phyloP scores from a whole-genome alignment of 2,888 invertebrate species.

The Megalurothrips usitatus region DNA sequence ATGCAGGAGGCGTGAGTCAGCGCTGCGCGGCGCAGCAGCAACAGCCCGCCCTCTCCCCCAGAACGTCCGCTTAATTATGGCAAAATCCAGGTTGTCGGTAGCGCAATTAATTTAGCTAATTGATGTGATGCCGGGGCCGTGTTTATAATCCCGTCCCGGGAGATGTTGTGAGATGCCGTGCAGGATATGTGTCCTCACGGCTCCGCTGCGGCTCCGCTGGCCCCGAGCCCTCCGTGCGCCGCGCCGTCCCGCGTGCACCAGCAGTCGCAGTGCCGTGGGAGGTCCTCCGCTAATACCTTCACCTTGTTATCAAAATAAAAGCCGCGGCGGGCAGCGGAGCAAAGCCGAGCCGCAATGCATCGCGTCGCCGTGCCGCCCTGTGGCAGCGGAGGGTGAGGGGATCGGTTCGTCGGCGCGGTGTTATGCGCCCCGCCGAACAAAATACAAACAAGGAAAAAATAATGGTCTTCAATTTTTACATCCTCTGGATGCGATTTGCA shows the following conservation, averaged over 20 bases:
- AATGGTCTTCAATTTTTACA: no score
- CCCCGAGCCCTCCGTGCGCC: neutral
- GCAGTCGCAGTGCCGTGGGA: neutral
- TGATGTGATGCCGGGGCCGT: slow-evolving; percentile 17
- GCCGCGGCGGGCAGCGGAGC: no score
- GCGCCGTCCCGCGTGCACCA: neutral
- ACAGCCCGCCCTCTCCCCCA: neutral
- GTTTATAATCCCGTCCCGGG: neutral
- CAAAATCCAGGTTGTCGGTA: slow-evolving; percentile 20
- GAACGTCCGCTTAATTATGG: slow-evolving; percentile 12
- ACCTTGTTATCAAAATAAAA: no score
- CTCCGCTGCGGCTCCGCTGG: neutral
- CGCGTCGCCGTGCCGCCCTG: no score
- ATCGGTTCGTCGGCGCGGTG: no score
- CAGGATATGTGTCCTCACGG: slow-evolving; percentile 17
- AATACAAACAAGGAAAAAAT: no score
- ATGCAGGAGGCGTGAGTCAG: no score
- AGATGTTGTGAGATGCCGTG: slow-evolving; percentile 16
- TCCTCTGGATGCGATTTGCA: no score
- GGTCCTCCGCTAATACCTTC: neutral
- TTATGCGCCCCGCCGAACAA: no score
- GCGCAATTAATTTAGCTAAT: slow-evolving; percentile 26
- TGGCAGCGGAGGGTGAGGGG: no score
- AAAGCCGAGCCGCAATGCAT: no score
- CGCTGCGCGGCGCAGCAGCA: no score